Evolutionary conservation across 2,888 invertebrate species (phyloP).

Genomic region (Rhimphoctona megacephalus): DNA sequence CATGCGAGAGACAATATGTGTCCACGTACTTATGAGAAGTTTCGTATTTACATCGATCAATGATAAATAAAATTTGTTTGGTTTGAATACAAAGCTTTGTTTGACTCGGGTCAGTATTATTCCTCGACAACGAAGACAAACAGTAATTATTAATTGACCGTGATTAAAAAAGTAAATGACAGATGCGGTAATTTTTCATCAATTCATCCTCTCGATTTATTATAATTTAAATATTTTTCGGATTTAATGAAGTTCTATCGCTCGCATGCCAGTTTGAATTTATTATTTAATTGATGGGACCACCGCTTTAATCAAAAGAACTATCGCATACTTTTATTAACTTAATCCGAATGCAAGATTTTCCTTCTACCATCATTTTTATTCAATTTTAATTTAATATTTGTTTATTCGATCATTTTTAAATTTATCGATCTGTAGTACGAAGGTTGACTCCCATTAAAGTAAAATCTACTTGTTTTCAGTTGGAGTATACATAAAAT

Average conservation of each 20-base stretch:
- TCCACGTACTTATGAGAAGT: constrained; percentile 24
- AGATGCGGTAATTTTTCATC: not conserved
- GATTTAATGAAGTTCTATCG: not conserved
- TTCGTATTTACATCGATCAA: constrained; percentile 43
- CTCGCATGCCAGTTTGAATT: not conserved
- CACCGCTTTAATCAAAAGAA: too few species aligned
- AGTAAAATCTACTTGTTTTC: too few species aligned
- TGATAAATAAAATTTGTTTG: constrained; percentile 47
- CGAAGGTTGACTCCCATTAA: too few species aligned
- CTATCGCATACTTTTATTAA: not conserved
- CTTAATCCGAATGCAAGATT: not conserved
- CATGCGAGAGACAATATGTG: constrained; percentile 30
- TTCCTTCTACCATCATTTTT: not conserved
- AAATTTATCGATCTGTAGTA: too few species aligned
- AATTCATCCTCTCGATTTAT: not conserved
- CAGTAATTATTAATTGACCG: constrained; percentile 26
- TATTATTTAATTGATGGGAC: not conserved
- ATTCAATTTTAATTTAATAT: not conserved
- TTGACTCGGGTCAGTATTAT: constrained; percentile 22
- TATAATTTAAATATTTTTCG: not conserved
- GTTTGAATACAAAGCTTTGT: constrained; percentile 21
- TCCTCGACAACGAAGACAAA: not conserved
- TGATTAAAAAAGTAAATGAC: constrained; percentile 1
- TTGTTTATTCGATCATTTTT: not conserved
- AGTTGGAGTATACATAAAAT: too few species aligned